phyloP scores from a whole-genome alignment of 2,797 vertebrate species.

The Pipistrellus kuhlii region DNA sequence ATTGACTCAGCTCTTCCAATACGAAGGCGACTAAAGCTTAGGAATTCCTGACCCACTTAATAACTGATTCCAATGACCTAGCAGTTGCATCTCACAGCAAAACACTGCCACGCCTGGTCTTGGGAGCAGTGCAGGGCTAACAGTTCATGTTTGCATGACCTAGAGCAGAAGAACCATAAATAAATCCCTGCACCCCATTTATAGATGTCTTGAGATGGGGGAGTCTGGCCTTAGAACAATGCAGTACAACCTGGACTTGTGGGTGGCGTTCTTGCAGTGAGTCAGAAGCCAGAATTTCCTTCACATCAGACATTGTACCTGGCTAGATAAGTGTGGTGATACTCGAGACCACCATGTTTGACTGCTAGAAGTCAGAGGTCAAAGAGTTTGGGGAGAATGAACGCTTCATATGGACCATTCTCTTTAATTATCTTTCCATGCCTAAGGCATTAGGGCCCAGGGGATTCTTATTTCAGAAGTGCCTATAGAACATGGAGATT shows the following conservation, averaged over 20 bases:
- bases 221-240: neutral
- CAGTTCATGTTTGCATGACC: neutral
- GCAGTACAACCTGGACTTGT: neutral
- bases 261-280: neutral
- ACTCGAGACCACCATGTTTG: neutral
- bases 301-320: neutral
- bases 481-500: neutral
- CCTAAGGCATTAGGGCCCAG: neutral
- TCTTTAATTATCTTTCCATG: neutral
- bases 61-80: neutral
- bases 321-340: neutral
- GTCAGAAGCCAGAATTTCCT: neutral
- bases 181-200: neutral
- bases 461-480: conserved; percentile 6
- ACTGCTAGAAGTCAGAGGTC: neutral
- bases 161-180: neutral
- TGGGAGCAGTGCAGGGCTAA: neutral
- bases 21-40: neutral
- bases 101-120: neutral
- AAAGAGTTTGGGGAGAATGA: neutral
- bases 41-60: neutral
- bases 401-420: neutral
- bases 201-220: neutral
- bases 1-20: neutral
- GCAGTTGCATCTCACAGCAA: neutral